Percentiles rank a stretch among this genome's conserved stretches.
Conservation (phyloP, 2,113 vertebrate species). For the Phalacrocorax brasilianus region DNA sequence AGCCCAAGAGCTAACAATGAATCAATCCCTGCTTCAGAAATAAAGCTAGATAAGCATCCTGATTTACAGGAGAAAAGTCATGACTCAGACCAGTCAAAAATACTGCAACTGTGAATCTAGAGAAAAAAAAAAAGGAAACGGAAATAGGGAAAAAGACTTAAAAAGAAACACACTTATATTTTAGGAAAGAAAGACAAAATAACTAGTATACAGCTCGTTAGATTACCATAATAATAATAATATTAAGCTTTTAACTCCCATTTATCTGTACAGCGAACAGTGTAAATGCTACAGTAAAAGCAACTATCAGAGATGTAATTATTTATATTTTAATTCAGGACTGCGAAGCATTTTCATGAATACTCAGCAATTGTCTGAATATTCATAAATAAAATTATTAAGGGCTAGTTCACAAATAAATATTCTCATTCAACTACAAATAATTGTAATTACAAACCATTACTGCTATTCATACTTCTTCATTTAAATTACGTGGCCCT, state of each 20-base stretch:
- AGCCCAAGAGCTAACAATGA: background rate
- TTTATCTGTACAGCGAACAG: background rate
- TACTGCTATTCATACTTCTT: background rate
- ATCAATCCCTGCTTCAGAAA: background rate
- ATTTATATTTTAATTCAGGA: background rate
- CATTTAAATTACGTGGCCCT: accelerated
- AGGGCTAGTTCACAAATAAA: background rate
- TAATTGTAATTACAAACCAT: background rate
- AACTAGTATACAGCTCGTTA: background rate
- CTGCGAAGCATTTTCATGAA: background rate
- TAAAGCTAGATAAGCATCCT: background rate
- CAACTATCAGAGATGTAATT: background rate
- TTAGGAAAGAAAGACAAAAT: background rate
- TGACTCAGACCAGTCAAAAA: background rate
- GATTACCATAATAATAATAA: background rate
- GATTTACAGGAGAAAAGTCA: background rate
- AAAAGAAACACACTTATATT: background rate
- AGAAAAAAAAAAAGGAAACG: background rate
- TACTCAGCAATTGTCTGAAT: background rate
- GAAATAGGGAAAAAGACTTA: background rate
- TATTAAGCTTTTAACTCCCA: background rate
- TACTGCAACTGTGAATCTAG: background rate
- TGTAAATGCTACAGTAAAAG: background rate
- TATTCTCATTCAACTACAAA: background rate
- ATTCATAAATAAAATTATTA: background rate